A percentile compares a stretch with the other conserved stretches of the same genome.
Evolutionary conservation across 2,113 vertebrate genomes (phyloP).

Genomic region (Upupa epops): DNA sequence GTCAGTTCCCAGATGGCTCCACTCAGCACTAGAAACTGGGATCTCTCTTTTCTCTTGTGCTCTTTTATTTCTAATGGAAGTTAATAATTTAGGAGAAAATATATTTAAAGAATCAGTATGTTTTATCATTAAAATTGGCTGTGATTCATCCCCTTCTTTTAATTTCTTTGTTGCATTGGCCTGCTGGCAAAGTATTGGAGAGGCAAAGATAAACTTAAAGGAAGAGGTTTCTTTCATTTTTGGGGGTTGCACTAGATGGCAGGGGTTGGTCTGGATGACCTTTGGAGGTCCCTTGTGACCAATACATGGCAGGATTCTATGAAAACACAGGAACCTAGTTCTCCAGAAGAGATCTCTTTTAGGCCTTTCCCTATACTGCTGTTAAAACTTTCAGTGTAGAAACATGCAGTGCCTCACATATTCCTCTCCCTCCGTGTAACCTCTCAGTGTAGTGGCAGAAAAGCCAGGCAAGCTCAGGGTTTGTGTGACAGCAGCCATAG

Average conservation of each 20-base stretch:
- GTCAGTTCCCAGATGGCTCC: neutral
- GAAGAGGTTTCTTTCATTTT: neutral
- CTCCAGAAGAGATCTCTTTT: neutral
- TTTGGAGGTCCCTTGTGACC: too few species aligned
- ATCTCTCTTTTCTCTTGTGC: neutral
- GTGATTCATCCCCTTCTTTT: neutral
- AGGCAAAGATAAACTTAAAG: neutral
- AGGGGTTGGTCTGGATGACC: too few species aligned
- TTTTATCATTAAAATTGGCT: neutral
- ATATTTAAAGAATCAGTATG: neutral
- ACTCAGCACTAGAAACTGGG: neutral
- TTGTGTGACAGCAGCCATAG: neutral
- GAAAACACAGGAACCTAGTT: neutral
- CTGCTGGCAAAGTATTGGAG: too few species aligned
- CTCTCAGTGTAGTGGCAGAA: neutral
- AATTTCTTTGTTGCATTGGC: neutral
- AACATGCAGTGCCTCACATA: neutral
- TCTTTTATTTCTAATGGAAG: neutral
- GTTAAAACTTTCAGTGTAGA: neutral
- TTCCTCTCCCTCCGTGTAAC: neutral
- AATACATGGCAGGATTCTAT: too few species aligned
- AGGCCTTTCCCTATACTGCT: neutral
- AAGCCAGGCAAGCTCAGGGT: neutral
- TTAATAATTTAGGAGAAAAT: neutral
- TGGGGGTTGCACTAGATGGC: too few species aligned